These are phyloP conservation scores for Drosophila pallidifrons DNA, from an alignment of 1,140 invertebrate species.

Conservation along the genomic window DNA sequence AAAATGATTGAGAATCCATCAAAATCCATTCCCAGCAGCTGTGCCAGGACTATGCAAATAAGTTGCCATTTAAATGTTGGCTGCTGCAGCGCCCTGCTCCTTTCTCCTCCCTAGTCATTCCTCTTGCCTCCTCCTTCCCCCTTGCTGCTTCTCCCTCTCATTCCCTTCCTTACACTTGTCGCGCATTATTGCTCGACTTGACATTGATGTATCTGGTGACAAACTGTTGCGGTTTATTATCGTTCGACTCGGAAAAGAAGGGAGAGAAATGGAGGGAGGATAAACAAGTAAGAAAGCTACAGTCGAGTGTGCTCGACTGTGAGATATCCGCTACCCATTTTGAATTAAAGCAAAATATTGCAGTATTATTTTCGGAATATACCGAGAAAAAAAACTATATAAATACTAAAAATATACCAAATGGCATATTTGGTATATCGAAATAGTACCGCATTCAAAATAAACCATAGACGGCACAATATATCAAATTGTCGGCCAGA, in stretches of 20 bases:
- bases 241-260: neutral
- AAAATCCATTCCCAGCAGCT: constrained; percentile 40
- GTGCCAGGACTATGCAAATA: constrained; percentile 51
- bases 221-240: constrained; percentile 72
- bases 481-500: too few relatives aligned
- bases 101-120: neutral
- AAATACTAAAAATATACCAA: too few relatives aligned
- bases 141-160: neutral
- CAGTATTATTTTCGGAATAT: too few relatives aligned
- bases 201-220: constrained; percentile 83
- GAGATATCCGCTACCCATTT: too few relatives aligned
- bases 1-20: constrained; percentile 60
- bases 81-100: neutral
- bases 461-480: too few relatives aligned
- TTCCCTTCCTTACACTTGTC: constrained; percentile 19
- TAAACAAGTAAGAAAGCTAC: too few relatives aligned
- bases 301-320: too few relatives aligned
- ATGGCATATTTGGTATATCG: too few relatives aligned
- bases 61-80: constrained; percentile 53
- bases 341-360: too few relatives aligned
- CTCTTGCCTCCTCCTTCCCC: neutral
- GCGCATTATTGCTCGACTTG: constrained; percentile 64
- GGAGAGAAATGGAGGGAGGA: too few relatives aligned
- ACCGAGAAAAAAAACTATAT: too few relatives aligned
- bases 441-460: too few relatives aligned